A percentile compares a stretch with the other conserved stretches of the same genome.
phyloP scores from a whole-genome alignment of 2,797 vertebrate genomes.

The Periophthalmus magnuspinnatus region DNA sequence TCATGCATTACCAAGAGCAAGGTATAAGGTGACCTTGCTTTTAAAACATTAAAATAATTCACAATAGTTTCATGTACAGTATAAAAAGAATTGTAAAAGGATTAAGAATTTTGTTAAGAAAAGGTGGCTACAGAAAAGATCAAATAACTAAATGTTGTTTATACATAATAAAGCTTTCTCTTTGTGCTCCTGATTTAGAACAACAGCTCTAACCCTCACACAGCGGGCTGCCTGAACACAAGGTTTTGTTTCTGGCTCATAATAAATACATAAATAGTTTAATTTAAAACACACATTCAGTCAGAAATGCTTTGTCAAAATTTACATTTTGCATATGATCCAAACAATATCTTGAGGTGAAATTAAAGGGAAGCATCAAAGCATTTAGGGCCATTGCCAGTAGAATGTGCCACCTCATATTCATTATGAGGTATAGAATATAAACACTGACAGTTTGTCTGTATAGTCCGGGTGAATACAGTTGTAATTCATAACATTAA shows the following conservation, averaged over 20 bases:
- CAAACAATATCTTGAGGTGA: constrained; percentile 35
- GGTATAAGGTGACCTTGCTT: constrained; percentile 47
- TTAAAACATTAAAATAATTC: constrained; percentile 51
- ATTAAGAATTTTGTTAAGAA: constrained; percentile 84
- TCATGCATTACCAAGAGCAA: constrained; percentile 66
- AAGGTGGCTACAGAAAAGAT: constrained; percentile 87
- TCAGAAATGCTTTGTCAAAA: constrained; percentile 60
- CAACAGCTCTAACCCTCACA: constrained; percentile 35
- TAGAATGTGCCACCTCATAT: background rate
- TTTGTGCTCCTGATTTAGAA: constrained; percentile 42
- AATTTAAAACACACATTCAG: constrained; percentile 90
- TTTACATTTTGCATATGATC: constrained; percentile 60
- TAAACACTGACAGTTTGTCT: constrained; percentile 70
- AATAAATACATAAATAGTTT: constrained; percentile 99
- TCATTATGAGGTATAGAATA: background rate
- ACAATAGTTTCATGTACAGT: constrained; percentile 89
- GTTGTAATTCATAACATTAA: constrained; percentile 64
- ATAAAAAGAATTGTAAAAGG: constrained; percentile 85
- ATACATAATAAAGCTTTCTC: constrained; percentile 71
- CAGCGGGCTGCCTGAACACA: constrained; percentile 23
- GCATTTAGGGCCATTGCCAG: background rate
- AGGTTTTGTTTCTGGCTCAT: constrained; percentile 73
- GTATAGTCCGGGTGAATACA: constrained; percentile 65
- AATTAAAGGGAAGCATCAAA: constrained; percentile 38
- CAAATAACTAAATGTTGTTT: constrained; percentile 68